A percentile compares a stretch with the other conserved stretches of the same genome.
These are phyloP conservation scores for Python bivittatus DNA, from an alignment of 2,113 vertebrate genomes.

Conservation along the genomic window DNA sequence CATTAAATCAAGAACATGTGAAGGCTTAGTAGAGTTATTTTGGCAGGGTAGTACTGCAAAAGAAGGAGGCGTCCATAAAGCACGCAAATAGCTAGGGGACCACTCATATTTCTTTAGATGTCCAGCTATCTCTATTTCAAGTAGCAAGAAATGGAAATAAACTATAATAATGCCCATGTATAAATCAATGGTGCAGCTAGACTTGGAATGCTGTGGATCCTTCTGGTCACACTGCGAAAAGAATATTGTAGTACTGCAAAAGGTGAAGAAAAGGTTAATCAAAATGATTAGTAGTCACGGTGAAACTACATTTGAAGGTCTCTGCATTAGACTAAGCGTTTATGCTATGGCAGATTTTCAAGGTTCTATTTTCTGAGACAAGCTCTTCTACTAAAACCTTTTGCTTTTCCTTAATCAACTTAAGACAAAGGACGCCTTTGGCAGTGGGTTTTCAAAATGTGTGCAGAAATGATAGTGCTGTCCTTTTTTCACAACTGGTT, in stretches of 20 bases:
- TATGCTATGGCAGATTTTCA: slow-evolving; percentile 62
- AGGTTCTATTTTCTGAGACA: slow-evolving; percentile 17
- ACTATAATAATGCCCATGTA: background rate
- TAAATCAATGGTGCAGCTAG: background rate
- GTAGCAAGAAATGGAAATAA: background rate
- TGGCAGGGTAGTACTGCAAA: background rate
- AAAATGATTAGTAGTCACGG: background rate
- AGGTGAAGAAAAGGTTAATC: background rate
- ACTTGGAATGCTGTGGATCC: background rate
- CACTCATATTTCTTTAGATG: background rate
- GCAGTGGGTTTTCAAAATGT: background rate
- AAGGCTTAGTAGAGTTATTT: background rate
- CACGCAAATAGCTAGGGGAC: background rate
- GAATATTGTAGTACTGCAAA: background rate
- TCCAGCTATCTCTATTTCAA: background rate
- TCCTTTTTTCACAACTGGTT: background rate
- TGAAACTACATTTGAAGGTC: slow-evolving; percentile 72
- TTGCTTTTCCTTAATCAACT: background rate
- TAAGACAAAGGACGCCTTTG: background rate
- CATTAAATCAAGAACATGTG: background rate
- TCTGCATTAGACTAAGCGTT: slow-evolving; percentile 63
- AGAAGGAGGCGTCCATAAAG: background rate
- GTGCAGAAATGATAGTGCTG: background rate
- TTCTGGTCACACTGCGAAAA: background rate
- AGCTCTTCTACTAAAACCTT: background rate